A percentile compares a stretch with the other conserved stretches of the same genome.
Conservation (phyloP, 2,888 invertebrate species). For the Hydrotaea diabolus region DNA sequence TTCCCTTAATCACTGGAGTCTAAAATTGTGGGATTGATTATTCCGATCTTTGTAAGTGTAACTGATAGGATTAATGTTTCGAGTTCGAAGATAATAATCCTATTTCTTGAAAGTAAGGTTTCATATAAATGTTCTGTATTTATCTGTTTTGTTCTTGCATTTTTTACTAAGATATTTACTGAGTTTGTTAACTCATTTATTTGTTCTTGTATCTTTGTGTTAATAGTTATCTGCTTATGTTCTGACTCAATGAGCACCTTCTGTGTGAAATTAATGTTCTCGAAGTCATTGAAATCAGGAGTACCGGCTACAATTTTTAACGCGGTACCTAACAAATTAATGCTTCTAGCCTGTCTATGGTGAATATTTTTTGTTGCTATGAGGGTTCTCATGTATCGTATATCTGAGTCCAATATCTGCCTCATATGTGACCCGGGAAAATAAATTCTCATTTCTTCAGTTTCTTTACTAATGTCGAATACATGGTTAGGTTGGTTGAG, state of each 20-base stretch:
- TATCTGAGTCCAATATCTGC: conserved; percentile 53
- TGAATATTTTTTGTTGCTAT: conserved; percentile 43
- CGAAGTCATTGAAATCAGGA: conserved; percentile 56
- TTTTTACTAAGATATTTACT: conserved; percentile 40
- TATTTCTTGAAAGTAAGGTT: conserved; percentile 58
- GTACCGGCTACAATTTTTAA: conserved; percentile 60
- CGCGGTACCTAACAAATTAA: conserved; percentile 58
- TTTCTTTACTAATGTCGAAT: conserved; percentile 40
- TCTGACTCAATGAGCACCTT: conserved; percentile 43
- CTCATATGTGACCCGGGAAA: conserved; percentile 60
- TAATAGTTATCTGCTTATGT: conserved; percentile 46
- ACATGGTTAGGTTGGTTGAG: conserved; percentile 45
- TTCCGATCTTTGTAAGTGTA: conserved; percentile 57
- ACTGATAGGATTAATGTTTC: conserved; percentile 54
- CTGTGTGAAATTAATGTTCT: conserved; percentile 48
- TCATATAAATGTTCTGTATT: conserved; percentile 53
- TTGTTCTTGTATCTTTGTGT: conserved; percentile 43
- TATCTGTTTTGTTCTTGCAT: conserved; percentile 47
- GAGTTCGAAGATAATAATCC: conserved; percentile 59
- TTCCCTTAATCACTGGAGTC: conserved; percentile 56
- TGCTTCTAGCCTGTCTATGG: conserved; percentile 58
- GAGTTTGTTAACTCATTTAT: conserved; percentile 43
- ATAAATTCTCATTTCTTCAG: conserved; percentile 21
- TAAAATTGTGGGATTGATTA: conserved; percentile 57
- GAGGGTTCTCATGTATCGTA: conserved; percentile 53